Base-by-base conservation (phyloP, 2,113 vertebrate species). In the Pionites leucogaster region DNA sequence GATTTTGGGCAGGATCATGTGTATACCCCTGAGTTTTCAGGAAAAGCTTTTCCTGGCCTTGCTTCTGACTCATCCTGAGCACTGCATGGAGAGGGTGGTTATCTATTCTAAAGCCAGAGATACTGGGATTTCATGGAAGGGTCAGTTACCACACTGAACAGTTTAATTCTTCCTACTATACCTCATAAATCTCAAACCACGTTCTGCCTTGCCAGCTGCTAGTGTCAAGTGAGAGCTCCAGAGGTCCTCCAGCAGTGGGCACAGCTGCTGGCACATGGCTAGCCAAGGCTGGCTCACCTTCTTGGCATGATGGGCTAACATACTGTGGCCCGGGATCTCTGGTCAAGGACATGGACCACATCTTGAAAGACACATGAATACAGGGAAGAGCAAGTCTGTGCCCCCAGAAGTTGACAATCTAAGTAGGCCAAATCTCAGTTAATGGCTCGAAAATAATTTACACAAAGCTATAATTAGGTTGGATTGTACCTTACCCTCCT, bases 371-470 rank as follows among this genome's bases (percentile, higher is more conserved):
- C 17, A 16, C 16, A 5, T 23, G 74, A 25, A 29, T 64, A 39
- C 52, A 80, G 39, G 65, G 74, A 53, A 82, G 72, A 85, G 13
- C 7, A 57, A 46, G 71, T n/a, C 70, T 88, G 87, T 85, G 57
- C n/a, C 63, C 82, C 46, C 18, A 59, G 85, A 96, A 96, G 63
- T 86, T 88, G 31, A 15, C 37, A 24, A 7, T 59, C 41, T 92
- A 94, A 96, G 67, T 96, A 93, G 93, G 94, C 67, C 95, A 93
- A 70, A 95, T 94, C 82, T 85, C 91, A 93, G 87, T 88, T 90
- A 96, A 91, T 84, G 75, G 49, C 85, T 95, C 49, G 44, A 93
- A 95, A 94, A 93, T 93, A 90, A 82, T 95, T 93, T 95, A 81
- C 86, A 52, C 16, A 23, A 85, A 87, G 62, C 84, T 70, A 39